phyloP scores from a whole-genome alignment of 37 sponge, comb jelly and placozoan species.

The Agelas oroides region DNA sequence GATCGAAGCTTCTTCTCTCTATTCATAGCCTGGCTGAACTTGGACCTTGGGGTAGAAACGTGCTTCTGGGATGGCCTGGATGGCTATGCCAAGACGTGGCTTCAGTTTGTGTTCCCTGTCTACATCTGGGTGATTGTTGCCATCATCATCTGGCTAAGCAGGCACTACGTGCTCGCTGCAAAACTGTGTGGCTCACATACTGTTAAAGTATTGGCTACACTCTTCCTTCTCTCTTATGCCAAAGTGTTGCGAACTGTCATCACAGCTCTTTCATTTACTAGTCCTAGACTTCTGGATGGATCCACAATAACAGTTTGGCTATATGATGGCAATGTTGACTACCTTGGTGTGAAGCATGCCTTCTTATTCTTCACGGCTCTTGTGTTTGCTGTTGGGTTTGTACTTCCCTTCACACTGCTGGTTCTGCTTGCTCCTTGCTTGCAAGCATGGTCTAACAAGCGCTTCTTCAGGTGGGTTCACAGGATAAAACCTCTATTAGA shows the following conservation, averaged over 20 bases:
- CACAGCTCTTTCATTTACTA: background rate
- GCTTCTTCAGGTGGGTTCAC: too few species aligned
- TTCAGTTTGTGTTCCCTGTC: conserved; percentile 14
- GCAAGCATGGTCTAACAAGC: background rate
- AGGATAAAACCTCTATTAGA: conserved; percentile 43
- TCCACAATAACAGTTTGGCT: background rate
- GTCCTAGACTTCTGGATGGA: background rate
- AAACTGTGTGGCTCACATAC: conserved; percentile 1
- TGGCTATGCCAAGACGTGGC: background rate
- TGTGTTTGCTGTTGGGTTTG: background rate
- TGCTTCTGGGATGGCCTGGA: conserved; percentile 48
- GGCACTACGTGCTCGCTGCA: background rate
- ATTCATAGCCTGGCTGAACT: conserved; percentile 35
- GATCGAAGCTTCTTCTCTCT: background rate
- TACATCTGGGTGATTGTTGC: conserved; percentile 18
- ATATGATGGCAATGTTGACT: conserved; percentile 18
- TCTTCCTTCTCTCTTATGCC: conserved; percentile 36
- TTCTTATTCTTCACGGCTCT: background rate
- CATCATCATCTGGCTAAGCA: background rate
- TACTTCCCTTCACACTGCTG: conserved; percentile 22
- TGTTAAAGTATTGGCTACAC: conserved; percentile 44
- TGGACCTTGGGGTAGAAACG: conserved; percentile 25
- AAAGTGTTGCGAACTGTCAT: conserved; percentile 24
- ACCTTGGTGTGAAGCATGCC: background rate
- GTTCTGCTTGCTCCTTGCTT: conserved; percentile 11